A percentile compares a stretch with the other conserved stretches of the same genome.
Conservation (phyloP, 2,797 vertebrate genomes). For the Muscicapa comitata region DNA sequence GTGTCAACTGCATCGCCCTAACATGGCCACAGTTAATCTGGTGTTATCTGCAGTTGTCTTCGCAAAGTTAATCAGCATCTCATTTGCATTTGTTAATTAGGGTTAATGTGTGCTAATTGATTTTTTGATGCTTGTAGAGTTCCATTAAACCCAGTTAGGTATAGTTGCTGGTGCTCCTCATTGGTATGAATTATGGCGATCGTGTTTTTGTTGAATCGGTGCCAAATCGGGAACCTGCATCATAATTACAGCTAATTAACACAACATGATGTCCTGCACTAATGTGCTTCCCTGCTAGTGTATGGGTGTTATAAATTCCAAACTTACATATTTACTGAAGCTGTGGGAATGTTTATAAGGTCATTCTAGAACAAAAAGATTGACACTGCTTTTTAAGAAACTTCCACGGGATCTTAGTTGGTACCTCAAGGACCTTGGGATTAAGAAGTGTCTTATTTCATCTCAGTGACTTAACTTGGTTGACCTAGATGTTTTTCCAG, state of each 20-base stretch:
- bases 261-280: slow-evolving; percentile 62
- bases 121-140: slow-evolving; percentile 84
- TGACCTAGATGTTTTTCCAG: neutral
- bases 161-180: slow-evolving; percentile 70
- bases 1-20: slow-evolving; percentile 80
- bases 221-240: slow-evolving; percentile 75
- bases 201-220: slow-evolving; percentile 80
- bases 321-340: slow-evolving; percentile 57
- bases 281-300: slow-evolving; percentile 63
- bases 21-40: slow-evolving; percentile 76
- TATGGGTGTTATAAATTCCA: slow-evolving; percentile 68
- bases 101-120: slow-evolving; percentile 87
- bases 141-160: slow-evolving; percentile 78
- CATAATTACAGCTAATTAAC: slow-evolving; percentile 89
- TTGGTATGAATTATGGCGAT: slow-evolving; percentile 81
- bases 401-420: neutral
- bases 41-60: slow-evolving; percentile 71
- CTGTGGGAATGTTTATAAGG: neutral
- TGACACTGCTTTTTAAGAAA: neutral
- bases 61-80: slow-evolving; percentile 76
- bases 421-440: neutral
- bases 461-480: neutral
- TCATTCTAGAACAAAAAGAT: neutral
- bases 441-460: neutral
- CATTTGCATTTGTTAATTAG: slow-evolving; percentile 85